Percentiles rank a stretch among this genome's conserved stretches.
These are phyloP conservation scores for Sceliomorpha sp. DNA, from an alignment of 2,888 invertebrate genomes.

Conservation along the genomic window DNA sequence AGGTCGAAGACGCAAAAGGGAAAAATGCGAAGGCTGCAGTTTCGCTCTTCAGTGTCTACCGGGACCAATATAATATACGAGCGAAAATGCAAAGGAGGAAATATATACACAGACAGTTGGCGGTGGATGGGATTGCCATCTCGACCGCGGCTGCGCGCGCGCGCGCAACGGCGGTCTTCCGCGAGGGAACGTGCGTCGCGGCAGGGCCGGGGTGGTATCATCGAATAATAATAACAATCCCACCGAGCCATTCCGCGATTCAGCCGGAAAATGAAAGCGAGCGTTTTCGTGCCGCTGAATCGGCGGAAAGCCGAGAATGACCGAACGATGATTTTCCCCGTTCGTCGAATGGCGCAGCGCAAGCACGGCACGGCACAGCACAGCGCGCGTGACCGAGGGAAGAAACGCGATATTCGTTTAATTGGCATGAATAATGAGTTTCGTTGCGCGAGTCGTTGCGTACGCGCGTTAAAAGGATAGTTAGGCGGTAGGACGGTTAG, in stretches of 20 bases:
- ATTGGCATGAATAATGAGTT: constrained; percentile 75
- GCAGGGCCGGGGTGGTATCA: too few relatives aligned
- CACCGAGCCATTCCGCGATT: too few relatives aligned
- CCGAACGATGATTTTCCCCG: too few relatives aligned
- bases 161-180: constrained; percentile 5
- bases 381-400: constrained; percentile 30
- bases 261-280: too few relatives aligned
- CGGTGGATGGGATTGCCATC: constrained; percentile 19
- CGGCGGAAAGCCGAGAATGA: too few relatives aligned
- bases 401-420: constrained; percentile 62
- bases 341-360: too few relatives aligned
- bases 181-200: too few relatives aligned
- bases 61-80: constrained; percentile 61
- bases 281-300: too few relatives aligned
- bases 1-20: constrained; percentile 14
- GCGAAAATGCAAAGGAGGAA: constrained; percentile 53
- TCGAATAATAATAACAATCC: too few relatives aligned
- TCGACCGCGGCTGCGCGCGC: too few relatives aligned
- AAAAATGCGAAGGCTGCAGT: constrained; percentile 24
- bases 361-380: too few relatives aligned
- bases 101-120: constrained; percentile 36
- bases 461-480: constrained; percentile 58
- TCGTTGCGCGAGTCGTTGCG: constrained; percentile 44
- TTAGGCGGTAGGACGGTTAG: constrained; percentile 60
- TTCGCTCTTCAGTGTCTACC: constrained; percentile 52